These are phyloP conservation scores for Yponomeuta malinellus DNA, from an alignment of 2,888 invertebrate genomes.

Conservation along the genomic window DNA sequence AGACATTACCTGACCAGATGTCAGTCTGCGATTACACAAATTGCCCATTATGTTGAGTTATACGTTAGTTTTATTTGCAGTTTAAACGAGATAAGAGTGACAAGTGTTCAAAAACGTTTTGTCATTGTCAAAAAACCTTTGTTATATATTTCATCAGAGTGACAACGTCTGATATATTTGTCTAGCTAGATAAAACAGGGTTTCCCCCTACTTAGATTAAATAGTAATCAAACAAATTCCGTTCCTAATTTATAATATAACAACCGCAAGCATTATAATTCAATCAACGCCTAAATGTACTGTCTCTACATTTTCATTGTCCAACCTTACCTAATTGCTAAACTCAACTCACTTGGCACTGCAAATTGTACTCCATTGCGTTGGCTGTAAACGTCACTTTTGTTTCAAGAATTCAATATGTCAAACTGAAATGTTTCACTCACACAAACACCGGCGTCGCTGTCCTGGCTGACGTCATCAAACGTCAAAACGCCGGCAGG, in stretches of 20 bases:
- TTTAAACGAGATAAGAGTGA: background rate
- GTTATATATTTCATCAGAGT: background rate
- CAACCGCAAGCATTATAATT: conserved; percentile 8
- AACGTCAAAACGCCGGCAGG: conserved; percentile 49
- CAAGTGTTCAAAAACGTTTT: background rate
- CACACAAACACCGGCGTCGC: conserved; percentile 47
- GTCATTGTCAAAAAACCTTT: background rate
- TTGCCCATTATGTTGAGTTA: conserved; percentile 46
- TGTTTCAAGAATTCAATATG: conserved; percentile 32
- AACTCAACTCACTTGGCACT: conserved; percentile 52
- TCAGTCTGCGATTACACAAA: conserved; percentile 49
- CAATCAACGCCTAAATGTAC: background rate
- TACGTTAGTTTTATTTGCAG: conserved; percentile 15
- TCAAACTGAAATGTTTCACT: conserved; percentile 42
- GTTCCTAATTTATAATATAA: conserved; percentile 3
- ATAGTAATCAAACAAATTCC: conserved; percentile 26
- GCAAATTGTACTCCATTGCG: conserved; percentile 47
- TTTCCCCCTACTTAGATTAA: conserved; percentile 29
- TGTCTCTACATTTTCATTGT: background rate
- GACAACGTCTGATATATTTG: background rate
- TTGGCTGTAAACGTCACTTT: conserved; percentile 37
- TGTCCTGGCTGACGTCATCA: conserved; percentile 10
- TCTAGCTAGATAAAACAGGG: conserved; percentile 20
- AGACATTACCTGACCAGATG: conserved; percentile 38
- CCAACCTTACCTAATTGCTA: conserved; percentile 28